Base-by-base conservation (phyloP, 2,113 vertebrate genomes). In the Macquaria ambigua region DNA sequence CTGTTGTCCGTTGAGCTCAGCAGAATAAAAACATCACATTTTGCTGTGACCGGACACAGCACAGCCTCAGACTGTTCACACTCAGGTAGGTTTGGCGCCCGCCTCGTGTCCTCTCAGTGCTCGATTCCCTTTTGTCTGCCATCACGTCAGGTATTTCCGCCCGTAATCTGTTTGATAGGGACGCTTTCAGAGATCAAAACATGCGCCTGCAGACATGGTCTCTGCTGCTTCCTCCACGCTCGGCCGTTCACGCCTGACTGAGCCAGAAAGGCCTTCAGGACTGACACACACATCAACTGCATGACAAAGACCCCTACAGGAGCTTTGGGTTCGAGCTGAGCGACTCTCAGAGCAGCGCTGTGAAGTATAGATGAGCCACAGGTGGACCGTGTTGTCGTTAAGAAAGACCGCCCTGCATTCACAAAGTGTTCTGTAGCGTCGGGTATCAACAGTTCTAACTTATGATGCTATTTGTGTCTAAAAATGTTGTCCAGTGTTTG, bases 161-260 rank as follows among this genome's bases (percentile, higher is more conserved):
- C 55, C 11, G 8, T 79, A 81, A 78, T 89, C 86, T 83, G 67
- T 81, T 75, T 81, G 86, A 85, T 86, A 52, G 74, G 7, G 46
- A 79, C 1, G 10, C 61, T 83, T 89, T 74, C 69, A 76, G 59
- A 87, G 74, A 85, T 89, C 76, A 88, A 79, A 90, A 92, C 88
- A 86, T 15, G 34, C 15, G 80, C 85, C 69, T 74, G 87, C 82
- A 89, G 84, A 80, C 63, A 61, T 81, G 9, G 50, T 61, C 76
- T 55, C 18, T 5, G 66, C 48, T 73, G 55, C 53, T 61, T 55
- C 64, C 63, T 69, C 72, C 0, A 58, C 62, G 20, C 63, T 67
- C 61, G 1, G 75, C 37, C 8, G 12, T 21, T 86, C 86, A 79
- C 25, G 70, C 59, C 70, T 84, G 64, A 64, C 20, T 61, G 89